Base-by-base conservation (phyloP, 2,888 invertebrate species). In the Pollenia labialis region DNA sequence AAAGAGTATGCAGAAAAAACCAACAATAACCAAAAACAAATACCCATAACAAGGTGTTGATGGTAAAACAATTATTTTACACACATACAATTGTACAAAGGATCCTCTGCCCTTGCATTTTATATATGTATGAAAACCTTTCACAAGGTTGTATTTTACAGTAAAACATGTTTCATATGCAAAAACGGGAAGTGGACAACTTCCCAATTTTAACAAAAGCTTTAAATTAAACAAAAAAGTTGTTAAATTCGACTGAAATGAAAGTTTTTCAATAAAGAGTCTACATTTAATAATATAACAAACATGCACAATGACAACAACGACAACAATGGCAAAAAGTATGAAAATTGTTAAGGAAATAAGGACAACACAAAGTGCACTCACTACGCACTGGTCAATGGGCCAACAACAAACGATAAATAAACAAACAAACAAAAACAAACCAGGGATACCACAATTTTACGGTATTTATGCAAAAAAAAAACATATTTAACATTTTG, bases 281-380 rank as follows among this genome's bases (percentile, higher is more conserved):
- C 75, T 87, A 76, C 71, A 75, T 84, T 87, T 87, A 87, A 87
- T 87, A 84, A 81, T 18, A 77, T 52, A 81, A 76, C 83, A 84
- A 81, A 80, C 64, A 72, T 62, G 72, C 18, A 52, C 64, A 71
- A 66, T 58, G 46, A 52, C 23, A 58, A 50, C 23, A 44, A 48
- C 18, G n/a, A 58, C 10, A 52, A 72, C 18, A 77, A 71, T n/a
- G 16, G 9, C 40, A 46, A 66, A 81, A 75, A 69, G 52, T 52
- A 40, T 42, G 52, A 16, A 42, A 42, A 44, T 62, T 32, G 44
- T 9, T 32, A 58, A 14, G 42, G 14, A 69, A 68, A 46, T 62
- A 71, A 48, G 58, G 10, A 68, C 58, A 62, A 76, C 54, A 71
- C 54, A 77, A 75, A 64, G 23, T 48, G 50, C 66, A 69, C 74